Percentiles rank a stretch among this genome's conserved stretches.
Conservation (phyloP, 2,113 vertebrate genomes). For the Lepus timidus region DNA sequence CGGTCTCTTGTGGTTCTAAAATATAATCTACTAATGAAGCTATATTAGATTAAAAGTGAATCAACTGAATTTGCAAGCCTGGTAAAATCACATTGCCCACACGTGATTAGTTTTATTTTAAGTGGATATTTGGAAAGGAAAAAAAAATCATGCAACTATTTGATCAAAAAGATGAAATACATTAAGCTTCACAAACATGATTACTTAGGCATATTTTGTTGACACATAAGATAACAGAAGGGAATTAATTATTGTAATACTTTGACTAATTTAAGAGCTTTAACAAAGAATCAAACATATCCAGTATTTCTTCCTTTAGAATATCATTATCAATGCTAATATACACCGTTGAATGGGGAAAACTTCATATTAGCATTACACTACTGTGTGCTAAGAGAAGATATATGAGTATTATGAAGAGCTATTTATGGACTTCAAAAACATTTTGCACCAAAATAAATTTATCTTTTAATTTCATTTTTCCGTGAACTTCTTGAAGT, state of each 20-base stretch:
- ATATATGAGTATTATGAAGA: neutral
- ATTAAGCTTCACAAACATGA: constrained; percentile 51
- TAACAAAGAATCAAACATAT: constrained; percentile 17
- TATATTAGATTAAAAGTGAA: constrained; percentile 51
- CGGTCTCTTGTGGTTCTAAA: constrained; percentile 18
- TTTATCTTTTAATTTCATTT: too few species aligned
- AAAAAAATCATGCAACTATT: neutral
- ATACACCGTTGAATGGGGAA: neutral
- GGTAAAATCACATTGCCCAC: neutral
- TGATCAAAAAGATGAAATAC: constrained; percentile 38
- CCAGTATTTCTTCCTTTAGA: neutral
- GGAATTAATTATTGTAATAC: neutral
- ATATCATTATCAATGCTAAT: neutral
- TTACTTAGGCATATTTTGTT: constrained; percentile 43
- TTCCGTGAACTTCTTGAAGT: too few species aligned
- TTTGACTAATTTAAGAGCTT: constrained; percentile 41
- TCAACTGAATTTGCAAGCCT: constrained; percentile 10
- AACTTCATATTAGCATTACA: neutral
- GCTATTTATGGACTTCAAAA: too few species aligned
- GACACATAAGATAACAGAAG: neutral
- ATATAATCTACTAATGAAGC: constrained; percentile 44
- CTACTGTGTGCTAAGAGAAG: constrained; percentile 3
- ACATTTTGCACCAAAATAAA: too few species aligned
- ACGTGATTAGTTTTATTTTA: constrained; percentile 6
- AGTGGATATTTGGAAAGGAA: neutral